These are phyloP conservation scores for Lepilemur ruficaudatus DNA, from an alignment of 2,797 vertebrate genomes.

Conservation along the genomic window DNA sequence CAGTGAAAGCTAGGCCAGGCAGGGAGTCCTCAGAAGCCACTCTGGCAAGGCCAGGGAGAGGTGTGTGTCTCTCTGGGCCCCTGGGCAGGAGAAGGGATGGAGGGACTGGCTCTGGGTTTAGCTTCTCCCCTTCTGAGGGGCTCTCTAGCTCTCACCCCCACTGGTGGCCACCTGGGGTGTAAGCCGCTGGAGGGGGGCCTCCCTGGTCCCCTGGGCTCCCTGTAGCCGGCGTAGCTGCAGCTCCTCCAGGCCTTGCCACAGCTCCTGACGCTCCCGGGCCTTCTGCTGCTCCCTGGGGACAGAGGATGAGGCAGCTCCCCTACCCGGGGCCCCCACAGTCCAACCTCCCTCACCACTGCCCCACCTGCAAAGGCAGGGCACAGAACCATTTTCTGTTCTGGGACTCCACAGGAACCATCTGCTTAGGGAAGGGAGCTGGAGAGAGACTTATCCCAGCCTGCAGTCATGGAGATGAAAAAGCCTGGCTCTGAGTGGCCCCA, in stretches of 20 bases:
- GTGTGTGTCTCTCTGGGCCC: conserved; percentile 48
- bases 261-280: conserved; percentile 90
- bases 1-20: background rate
- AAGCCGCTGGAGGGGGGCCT: conserved; percentile 90
- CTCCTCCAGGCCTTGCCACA: conserved; percentile 92
- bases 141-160: conserved; percentile 80
- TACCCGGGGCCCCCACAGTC: background rate
- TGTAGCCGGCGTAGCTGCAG: conserved; percentile 88
- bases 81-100: conserved; percentile 69
- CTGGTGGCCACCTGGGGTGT: conserved; percentile 84
- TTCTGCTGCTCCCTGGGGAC: conserved; percentile 90
- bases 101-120: conserved; percentile 58
- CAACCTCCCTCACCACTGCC: background rate
- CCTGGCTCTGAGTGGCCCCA: background rate
- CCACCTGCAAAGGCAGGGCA: background rate
- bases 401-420: background rate
- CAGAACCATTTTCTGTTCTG: background rate
- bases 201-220: conserved; percentile 89
- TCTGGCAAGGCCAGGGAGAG: conserved; percentile 47
- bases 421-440: background rate
- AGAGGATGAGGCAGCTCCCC: conserved; percentile 44
- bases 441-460: background rate
- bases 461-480: no score
- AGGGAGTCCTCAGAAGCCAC: conserved; percentile 20
- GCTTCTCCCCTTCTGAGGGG: conserved; percentile 41